Conservation (phyloP, 2,797 vertebrate genomes). For the Cirrhinus molitorella region DNA sequence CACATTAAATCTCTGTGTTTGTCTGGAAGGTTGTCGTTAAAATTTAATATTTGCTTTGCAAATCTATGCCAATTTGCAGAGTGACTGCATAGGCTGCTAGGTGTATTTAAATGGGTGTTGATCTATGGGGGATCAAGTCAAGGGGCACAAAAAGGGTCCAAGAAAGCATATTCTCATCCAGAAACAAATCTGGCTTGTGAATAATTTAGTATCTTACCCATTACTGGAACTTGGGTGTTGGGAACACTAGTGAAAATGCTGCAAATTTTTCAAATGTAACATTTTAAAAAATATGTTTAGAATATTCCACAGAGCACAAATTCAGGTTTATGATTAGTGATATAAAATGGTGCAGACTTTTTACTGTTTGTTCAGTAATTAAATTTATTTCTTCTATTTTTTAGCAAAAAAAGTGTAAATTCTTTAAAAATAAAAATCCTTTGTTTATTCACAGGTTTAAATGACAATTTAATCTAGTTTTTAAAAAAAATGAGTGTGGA, state of each 20-base stretch:
- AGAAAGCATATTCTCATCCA: slow-evolving; percentile 52
- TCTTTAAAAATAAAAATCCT: neutral
- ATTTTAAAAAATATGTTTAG: too few relatives aligned
- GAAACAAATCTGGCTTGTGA: slow-evolving; percentile 44
- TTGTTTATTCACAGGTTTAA: neutral
- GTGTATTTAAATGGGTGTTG: slow-evolving; percentile 63
- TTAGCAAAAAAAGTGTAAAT: neutral
- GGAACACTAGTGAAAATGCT: neutral
- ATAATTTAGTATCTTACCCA: slow-evolving; percentile 43
- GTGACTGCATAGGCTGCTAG: slow-evolving; percentile 61
- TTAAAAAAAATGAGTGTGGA: too few relatives aligned
- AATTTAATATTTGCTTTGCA: slow-evolving; percentile 67
- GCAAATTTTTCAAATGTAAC: neutral
- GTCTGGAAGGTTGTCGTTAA: slow-evolving; percentile 66
- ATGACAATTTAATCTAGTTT: neutral
- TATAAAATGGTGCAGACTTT: too few relatives aligned
- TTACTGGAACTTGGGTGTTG: slow-evolving; percentile 7
- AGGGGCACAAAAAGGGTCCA: slow-evolving; percentile 58
- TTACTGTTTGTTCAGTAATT: neutral
- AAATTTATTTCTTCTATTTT: neutral
- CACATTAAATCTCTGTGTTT: slow-evolving; percentile 61
- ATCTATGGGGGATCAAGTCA: slow-evolving; percentile 60
- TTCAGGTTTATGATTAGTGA: too few relatives aligned
- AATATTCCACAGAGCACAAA: too few relatives aligned
- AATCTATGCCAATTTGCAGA: slow-evolving; percentile 66